These are phyloP conservation scores for Amitus sp. DNA, from an alignment of 2,888 invertebrate genomes.

Conservation along the genomic window DNA sequence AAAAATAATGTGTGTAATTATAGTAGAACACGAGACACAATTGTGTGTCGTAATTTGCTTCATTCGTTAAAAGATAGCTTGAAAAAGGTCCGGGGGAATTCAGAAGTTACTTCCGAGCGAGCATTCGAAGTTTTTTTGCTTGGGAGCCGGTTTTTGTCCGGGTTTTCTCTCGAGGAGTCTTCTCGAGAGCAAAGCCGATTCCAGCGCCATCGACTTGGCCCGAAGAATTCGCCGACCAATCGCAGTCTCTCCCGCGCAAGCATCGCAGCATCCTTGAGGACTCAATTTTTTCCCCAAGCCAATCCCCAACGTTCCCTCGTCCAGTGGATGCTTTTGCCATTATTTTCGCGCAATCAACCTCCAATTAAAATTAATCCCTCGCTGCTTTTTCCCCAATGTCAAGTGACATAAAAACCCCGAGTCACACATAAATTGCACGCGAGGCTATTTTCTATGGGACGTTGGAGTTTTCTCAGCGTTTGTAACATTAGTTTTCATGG, in stretches of 20 bases:
- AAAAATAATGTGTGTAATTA: too few species aligned
- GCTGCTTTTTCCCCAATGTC: not conserved
- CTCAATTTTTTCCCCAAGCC: conserved; percentile 30
- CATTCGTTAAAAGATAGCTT: too few species aligned
- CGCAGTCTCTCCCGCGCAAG: conserved; percentile 47
- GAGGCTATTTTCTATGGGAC: not conserved
- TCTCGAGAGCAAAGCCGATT: too few species aligned
- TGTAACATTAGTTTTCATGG: not conserved
- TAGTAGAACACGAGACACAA: too few species aligned
- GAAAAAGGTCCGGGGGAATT: too few species aligned
- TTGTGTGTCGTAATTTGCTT: too few species aligned
- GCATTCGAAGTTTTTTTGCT: too few species aligned
- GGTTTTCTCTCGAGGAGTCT: not conserved
- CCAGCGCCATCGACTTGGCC: conserved; percentile 16
- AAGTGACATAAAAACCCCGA: too few species aligned
- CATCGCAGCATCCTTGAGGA: conserved; percentile 32
- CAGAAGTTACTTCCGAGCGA: too few species aligned
- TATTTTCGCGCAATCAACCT: conserved; percentile 24
- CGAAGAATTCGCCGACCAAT: conserved; percentile 48
- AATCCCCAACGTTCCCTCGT: conserved; percentile 32
- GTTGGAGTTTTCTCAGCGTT: not conserved
- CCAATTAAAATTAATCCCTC: conserved; percentile 22
- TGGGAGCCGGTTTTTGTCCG: too few species aligned
- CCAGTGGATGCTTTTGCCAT: conserved; percentile 28
- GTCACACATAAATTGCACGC: not conserved